Conservation (phyloP, 2,888 invertebrate genomes). For the Drosophila pegasa region DNA sequence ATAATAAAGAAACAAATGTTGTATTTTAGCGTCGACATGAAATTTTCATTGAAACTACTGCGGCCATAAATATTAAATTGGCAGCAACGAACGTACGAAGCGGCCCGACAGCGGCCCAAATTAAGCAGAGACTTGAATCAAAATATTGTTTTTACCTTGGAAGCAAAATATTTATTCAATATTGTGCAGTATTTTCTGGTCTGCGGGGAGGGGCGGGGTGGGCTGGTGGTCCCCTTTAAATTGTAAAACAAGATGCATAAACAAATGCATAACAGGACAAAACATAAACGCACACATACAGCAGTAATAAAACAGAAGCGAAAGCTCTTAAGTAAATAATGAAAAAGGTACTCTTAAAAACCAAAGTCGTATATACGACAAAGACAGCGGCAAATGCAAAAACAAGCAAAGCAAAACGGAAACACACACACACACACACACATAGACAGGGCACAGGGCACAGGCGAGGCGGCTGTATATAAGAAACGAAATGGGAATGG, state of each 20-base stretch:
- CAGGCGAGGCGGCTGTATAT: conserved; percentile 50
- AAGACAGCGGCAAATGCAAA: conserved; percentile 46
- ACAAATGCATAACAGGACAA: conserved; percentile 66
- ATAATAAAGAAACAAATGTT: not conserved
- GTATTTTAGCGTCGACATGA: conserved; percentile 31
- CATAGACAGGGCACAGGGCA: no score
- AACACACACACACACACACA: no score
- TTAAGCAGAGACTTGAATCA: conserved; percentile 74
- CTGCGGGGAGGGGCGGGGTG: conserved; percentile 14
- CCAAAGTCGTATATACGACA: conserved; percentile 44
- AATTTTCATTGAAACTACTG: conserved; percentile 40
- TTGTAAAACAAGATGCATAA: conserved; percentile 80
- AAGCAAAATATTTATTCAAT: conserved; percentile 81
- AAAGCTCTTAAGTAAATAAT: conserved; percentile 78
- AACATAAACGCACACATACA: conserved; percentile 22
- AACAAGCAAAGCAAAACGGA: conserved; percentile 28
- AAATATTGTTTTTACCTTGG: conserved; percentile 80
- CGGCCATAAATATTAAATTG: conserved; percentile 72
- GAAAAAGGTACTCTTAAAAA: conserved; percentile 60
- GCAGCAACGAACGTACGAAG: no score
- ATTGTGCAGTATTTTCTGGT: conserved; percentile 55
- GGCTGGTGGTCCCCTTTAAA: no score
- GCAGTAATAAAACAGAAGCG: conserved; percentile 33
- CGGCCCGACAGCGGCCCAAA: conserved; percentile 42
- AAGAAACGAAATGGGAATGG: conserved; percentile 61